Evolutionary conservation across 1,140 invertebrate genomes (phyloP), one percentile per base, ranked within the genome.

Genomic region (Macrotrachela quadricornifera): DNA sequence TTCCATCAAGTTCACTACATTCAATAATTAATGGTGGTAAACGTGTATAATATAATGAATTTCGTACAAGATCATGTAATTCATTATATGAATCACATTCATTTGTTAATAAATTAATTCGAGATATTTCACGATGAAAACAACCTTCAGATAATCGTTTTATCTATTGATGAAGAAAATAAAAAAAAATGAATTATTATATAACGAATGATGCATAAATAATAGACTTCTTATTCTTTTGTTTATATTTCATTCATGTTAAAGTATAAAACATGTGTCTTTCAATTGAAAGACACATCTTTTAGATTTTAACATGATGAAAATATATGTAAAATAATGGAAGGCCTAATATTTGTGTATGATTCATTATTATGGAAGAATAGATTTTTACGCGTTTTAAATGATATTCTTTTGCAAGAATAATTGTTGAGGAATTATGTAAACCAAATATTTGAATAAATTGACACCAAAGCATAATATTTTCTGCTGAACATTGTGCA

Each of bases 91-190:
- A 43, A 17, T 36, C 16, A 30, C 21, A 4, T 30, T 30, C 21
- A 30, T 8, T 30, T 4, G 21, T 30, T 30, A 30, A 30, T 15
- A 54, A 39, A 8, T 18, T 12, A n/a, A 37, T 45, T 54, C 45
- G 45, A 15, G 46, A n/a, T 15, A 88, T 85, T 64, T 90, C 84
- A 63, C 83, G 71, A 6, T 86, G 79, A 70, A 92, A 92, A 71
- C 92, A 94, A 48, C 80, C 84, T 69, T 92, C 87, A 0, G 85
- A 78, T 70, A 91, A 88, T 48, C 85, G 74, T 58, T 82, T 81
- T 12, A 84, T 73, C 80, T 82, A 64, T 12, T 58, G n/a, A n/a
- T 64, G 10, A 58, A 48, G 9, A 2, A 17, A 21, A n/a, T 4
- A 14, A 40, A 41, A 17, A 51, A 12, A 50, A 40, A 3, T 6